Base-by-base conservation (phyloP, 1,140 invertebrate genomes). In the Liolophura sinensis region DNA sequence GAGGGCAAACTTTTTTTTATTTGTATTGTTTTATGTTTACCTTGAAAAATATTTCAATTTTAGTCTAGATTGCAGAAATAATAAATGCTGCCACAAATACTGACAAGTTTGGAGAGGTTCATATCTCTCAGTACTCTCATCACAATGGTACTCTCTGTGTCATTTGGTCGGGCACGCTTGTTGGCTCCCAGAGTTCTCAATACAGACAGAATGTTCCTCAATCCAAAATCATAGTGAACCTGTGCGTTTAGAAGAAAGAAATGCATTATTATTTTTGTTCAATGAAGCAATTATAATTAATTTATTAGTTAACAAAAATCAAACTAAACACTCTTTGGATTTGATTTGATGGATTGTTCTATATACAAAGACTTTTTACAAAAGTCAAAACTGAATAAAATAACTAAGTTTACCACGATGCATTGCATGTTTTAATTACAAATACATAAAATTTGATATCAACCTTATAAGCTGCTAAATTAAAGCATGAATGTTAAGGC, bases 161-260 rank as follows among this genome's bases (percentile, higher is more conserved):
- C 96, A 85, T 93, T 92, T 7, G 90, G 91, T 81, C 96, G 94
- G 6, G 91, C 89, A 74, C 96, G 86, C 82, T 98, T 98, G 0
- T 93, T 89, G 1, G 95, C 92, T 25, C 96, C 96, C 14, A 98
- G 86, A 22, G 93, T 96, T 73, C 96, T 86, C 52, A 98, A 83
- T 5, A 98, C 96, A 0, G 96, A 98, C 6, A 98, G 85, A 78
- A 98, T 98, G 79, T 98, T 98, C 74, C 96, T 87, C 50, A 98
- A 85, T 47, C 96, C 96, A 82, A 98, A 98, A 86, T 98, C 96
- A 81, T 98, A 98, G 82, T 98, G 96, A 0, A 98, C 94, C 91
- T 93, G 70, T 18, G 78, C 9, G 31, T 40, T 40, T 40, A 63
- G 58, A 22, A 57, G 22, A 68, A 51, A 27, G 25, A 68, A 25